These are phyloP conservation scores for Tokudaia muenninki DNA, from an alignment of 2,797 vertebrate genomes.

Conservation along the genomic window DNA sequence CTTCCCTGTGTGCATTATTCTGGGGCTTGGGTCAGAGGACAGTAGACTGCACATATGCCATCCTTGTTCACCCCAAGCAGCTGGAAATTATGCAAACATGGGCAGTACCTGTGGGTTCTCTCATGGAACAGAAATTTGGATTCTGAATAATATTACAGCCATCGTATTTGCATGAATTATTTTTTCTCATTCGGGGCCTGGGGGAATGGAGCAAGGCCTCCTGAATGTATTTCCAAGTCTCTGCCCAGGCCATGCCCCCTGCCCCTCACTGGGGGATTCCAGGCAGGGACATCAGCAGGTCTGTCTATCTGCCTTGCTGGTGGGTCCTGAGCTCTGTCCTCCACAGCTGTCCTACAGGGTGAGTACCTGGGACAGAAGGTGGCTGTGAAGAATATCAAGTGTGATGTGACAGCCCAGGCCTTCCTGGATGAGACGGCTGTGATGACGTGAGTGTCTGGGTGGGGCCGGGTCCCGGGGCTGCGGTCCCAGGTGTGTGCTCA, in stretches of 20 bases:
- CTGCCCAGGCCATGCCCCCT: not conserved
- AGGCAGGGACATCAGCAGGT: not conserved
- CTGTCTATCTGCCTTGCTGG: not conserved
- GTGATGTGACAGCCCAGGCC: slow-evolving; percentile 94
- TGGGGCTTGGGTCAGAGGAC: not conserved
- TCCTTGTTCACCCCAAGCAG: not conserved
- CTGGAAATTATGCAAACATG: not conserved
- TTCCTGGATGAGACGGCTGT: slow-evolving; percentile 94
- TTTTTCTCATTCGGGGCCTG: not conserved
- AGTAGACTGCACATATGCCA: not conserved
- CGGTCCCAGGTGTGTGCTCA: not conserved
- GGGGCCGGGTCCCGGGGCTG: not conserved
- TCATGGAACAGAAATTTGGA: not conserved
- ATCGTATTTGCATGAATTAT: not conserved
- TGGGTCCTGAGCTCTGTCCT: not conserved
- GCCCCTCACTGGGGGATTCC: not conserved
- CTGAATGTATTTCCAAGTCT: not conserved
- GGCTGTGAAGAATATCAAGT: slow-evolving; percentile 96
- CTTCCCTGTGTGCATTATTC: not conserved
- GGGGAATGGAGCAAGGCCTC: not conserved
- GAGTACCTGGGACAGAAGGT: slow-evolving; percentile 94
- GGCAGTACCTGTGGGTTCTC: too few relatives aligned
- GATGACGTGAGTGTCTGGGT: slow-evolving; percentile 92
- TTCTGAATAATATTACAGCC: not conserved
- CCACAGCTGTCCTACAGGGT: slow-evolving; percentile 91